Evolutionary conservation across 2,797 vertebrate genomes (phyloP).

Genomic region (Epinephelus malabaricus): DNA sequence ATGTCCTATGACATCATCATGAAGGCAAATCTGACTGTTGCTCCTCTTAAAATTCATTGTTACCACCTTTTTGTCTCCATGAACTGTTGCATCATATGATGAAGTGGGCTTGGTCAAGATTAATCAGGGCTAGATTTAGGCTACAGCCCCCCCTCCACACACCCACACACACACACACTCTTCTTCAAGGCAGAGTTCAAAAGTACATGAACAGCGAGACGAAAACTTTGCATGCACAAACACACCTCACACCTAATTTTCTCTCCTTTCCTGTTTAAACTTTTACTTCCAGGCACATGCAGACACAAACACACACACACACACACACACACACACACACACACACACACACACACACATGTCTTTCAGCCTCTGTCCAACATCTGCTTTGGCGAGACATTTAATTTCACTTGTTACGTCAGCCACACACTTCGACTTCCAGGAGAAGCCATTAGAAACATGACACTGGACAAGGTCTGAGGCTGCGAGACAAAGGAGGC

Average conservation of each 20-base stretch:
- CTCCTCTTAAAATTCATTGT: not conserved
- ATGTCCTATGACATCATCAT: not conserved
- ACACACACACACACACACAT: not conserved
- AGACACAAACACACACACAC: not conserved
- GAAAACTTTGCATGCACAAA: not conserved
- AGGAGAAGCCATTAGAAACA: constrained; percentile 66
- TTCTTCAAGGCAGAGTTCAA: not conserved
- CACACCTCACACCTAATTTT: constrained; percentile 27
- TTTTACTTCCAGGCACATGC: constrained; percentile 26
- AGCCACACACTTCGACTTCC: constrained; percentile 54
- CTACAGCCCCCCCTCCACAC: not conserved
- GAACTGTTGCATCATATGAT: constrained; percentile 27
- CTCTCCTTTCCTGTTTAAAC: constrained; percentile 36
- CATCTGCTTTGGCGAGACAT: constrained; percentile 71
- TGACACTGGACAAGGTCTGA: constrained; percentile 53
- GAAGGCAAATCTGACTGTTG: not conserved
- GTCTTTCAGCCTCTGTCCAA: constrained; percentile 39
- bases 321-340: not conserved
- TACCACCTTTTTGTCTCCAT: not conserved
- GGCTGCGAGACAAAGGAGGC: constrained; percentile 69
- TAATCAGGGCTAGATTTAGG: not conserved
- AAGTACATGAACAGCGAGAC: not conserved
- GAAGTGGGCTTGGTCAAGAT: not conserved
- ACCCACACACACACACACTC: not conserved
- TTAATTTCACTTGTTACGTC: constrained; percentile 68